Percentiles rank a stretch among this genome's conserved stretches.
Evolutionary conservation across 2,113 vertebrate species (phyloP).

Genomic region (Galeopterus variegatus): DNA sequence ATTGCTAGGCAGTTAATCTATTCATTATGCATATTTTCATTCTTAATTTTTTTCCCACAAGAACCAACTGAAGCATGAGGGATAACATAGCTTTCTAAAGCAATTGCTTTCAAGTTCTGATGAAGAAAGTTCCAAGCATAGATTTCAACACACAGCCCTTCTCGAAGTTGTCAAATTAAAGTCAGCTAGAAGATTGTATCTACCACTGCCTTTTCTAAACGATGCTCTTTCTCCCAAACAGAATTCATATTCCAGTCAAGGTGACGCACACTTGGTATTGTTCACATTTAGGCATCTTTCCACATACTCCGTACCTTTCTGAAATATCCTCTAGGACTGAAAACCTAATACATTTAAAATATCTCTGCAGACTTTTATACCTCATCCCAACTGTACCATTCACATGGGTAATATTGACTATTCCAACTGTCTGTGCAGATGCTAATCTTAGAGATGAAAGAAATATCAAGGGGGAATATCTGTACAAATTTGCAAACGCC

Average conservation of each 20-base stretch:
- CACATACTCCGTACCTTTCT: background rate
- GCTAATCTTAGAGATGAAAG: constrained; percentile 73
- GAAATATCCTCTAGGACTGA: background rate
- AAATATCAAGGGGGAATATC: constrained; percentile 69
- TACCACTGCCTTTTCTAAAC: background rate
- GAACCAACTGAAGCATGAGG: constrained; percentile 60
- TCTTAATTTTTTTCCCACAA: constrained; percentile 53
- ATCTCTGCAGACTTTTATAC: background rate
- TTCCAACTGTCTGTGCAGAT: constrained; percentile 62
- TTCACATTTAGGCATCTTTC: background rate
- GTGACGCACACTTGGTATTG: background rate
- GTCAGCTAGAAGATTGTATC: background rate
- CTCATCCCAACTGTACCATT: background rate
- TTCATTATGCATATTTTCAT: constrained; percentile 66
- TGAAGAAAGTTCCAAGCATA: background rate
- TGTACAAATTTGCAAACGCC: background rate
- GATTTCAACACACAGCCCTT: background rate
- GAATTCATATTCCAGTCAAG: background rate
- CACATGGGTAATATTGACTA: background rate
- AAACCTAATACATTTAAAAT: background rate
- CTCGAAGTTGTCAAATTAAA: background rate
- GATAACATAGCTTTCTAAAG: constrained; percentile 47
- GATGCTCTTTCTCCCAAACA: background rate
- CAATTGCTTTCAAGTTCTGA: background rate
- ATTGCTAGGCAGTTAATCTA: constrained; percentile 74